Conservation (phyloP, 2,888 invertebrate species). For the Tiliacea aurago region DNA sequence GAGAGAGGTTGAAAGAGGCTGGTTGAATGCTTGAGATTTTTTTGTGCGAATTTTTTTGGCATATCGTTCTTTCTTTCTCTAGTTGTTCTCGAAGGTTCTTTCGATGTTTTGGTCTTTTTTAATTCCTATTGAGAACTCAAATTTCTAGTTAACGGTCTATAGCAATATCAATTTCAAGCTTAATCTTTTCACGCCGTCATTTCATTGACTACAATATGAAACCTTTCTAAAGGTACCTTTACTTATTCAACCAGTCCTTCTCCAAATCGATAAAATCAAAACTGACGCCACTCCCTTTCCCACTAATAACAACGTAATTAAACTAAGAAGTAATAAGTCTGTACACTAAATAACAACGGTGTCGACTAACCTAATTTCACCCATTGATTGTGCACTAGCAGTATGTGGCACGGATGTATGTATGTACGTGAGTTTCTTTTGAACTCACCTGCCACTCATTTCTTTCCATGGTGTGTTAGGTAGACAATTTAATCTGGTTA, state of each 20-base stretch:
- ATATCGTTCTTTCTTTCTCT: constrained; percentile 30
- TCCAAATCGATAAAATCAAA: constrained; percentile 5
- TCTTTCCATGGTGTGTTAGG: constrained; percentile 38
- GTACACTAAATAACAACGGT: constrained; percentile 54
- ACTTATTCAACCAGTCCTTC: neutral
- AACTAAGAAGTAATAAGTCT: constrained; percentile 45
- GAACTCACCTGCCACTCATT: constrained; percentile 43
- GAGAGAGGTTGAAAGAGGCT: constrained; percentile 76
- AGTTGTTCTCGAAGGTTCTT: constrained; percentile 14
- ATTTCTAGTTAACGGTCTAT: neutral
- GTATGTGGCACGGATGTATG: constrained; percentile 74
- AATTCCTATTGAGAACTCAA: neutral
- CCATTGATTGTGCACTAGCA: constrained; percentile 70
- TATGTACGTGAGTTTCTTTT: constrained; percentile 68
- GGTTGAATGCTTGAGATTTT: constrained; percentile 51
- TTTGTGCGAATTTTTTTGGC: constrained; percentile 55
- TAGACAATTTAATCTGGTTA: constrained; percentile 28
- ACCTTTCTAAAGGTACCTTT: neutral
- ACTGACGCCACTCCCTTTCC: constrained; percentile 1
- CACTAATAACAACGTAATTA: constrained; percentile 21
- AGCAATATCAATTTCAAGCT: neutral
- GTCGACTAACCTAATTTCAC: constrained; percentile 75
- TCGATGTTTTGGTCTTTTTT: neutral
- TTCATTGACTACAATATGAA: neutral
- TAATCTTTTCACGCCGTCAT: neutral